Base-by-base conservation (phyloP, 2,113 vertebrate species). In the Prochilodus magdalenae region DNA sequence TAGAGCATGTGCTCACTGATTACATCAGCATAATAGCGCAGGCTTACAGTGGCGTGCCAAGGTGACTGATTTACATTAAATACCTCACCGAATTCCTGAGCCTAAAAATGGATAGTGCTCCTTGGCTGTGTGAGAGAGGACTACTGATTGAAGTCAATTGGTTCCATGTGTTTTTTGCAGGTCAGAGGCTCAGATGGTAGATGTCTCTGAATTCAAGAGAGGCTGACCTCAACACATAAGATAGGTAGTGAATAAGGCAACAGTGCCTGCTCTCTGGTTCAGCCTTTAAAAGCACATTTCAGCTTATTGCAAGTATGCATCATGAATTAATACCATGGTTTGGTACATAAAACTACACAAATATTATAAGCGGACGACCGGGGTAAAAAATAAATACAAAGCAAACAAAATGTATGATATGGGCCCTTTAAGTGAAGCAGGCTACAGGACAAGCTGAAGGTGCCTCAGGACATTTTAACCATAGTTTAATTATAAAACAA, bases 101-200 rank as follows among this genome's bases (percentile, higher is more conserved):
- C 33, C 27, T 60, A 79, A 77, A 83, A 80, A 86, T 51, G 66
- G 30, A 80, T 77, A 51, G 60, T 72, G 70, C 63, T 26, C 63
- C 71, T 73, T 75, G 76, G 62, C 76, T 74, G 62, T 55, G 24
- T 49, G 63, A 69, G 40, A 47, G 79, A 77, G 51, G 7, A 73
- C 71, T 79, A 70, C 67, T 86, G 81, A 86, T 86, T 86, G 60
- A 86, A 86, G 73, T 77, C 77, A 83, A 83, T 80, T 36, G 73
- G 27, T 83, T 80, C 77, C 84, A 86, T 78, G 67, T 83, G 81
- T 62, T 75, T 74, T 72, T 60, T 11, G 13, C 59, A 77, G 73
- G 77, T 86, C 57, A 74, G 18, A 63, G 40, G 55, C 75, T 74
- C 26, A 80, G 84, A 83, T 76, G 73, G 27, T 73, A 73, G 62